Evolutionary conservation across 1,140 invertebrate genomes (phyloP), one percentile per base, ranked within the genome.

Genomic region (Asbolus verrucosus): DNA sequence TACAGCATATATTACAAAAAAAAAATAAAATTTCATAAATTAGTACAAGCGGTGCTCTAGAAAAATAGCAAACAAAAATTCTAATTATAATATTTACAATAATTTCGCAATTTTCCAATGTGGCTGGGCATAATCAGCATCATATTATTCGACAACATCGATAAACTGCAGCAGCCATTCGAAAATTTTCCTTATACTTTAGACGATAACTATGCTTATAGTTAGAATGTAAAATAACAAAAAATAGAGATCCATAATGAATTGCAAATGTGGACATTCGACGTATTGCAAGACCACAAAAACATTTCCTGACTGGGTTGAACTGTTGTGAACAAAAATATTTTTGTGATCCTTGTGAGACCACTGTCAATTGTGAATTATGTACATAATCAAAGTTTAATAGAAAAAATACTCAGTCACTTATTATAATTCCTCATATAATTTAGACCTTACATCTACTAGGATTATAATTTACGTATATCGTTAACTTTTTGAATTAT

Each of bases 391-490:
- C 14, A 6, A 19, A 38, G 18, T n/a, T 36, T 41, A 63, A 63
- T 38, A 30, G 39, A 63, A 63, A 63, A 63, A 41, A 63, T 63
- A 63, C 61, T 70, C 69, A 65, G 69, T 66, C 61, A 66, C 69
- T 65, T 43, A 43, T 15, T 36, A 36, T 14, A 46, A 14, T 14
- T 61, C 24, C 24, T 31, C 33, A 31, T n/a, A n/a, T 61, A 43
- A 70, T 63, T 70, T 65, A 46, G 61, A 54, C 13, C 71, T 70
- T 73, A 73, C 43, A 71, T 31, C 69, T 73, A 72, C 65, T 76
- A 76, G 73, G 73, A 75, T 66, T 66, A 65, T 71, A 70, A 62
- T 67, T 77, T 76, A 77, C 76, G 76, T 77, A 77, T 77, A 77
- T 77, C 73, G 72, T 74, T 77, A 60, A 66, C 11, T 59, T 46